Evolutionary conservation across 2,888 invertebrate genomes (phyloP), one percentile per base, ranked within the genome.

Genomic region (Philereme vetulata): DNA sequence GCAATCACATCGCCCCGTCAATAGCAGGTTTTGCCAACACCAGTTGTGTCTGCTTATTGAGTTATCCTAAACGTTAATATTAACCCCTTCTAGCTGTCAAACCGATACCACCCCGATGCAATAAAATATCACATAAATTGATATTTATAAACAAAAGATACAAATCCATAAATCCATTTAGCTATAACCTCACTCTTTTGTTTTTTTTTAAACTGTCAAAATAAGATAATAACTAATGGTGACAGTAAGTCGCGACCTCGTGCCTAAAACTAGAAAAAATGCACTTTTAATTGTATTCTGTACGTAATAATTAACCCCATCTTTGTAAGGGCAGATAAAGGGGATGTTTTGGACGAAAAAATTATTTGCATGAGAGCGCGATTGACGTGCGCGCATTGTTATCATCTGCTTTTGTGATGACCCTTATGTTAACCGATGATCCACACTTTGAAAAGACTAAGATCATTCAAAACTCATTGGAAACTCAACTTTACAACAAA

Each of bases 261-360:
- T 87, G 90, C 85, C 86, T 80, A 47, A 54, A 57, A 81, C 74
- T 82, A 75, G 80, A 86, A 88, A 86, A 88, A 84, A 85, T 82
- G 86, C 86, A 85, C 86, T 85, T 86, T 86, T 85, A 88, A 91
- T 88, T 88, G 86, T 88, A 89, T 90, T 87, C 86, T 87, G 81
- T 86, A 90, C 89, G 87, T 92, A 88, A 90, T 92, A 92, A 92
- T 92, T 92, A 92, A 92, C 91, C 91, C 92, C 87, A 87, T 89
- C 85, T 80, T 83, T 80, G 68, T 81, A 82, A 76, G 80, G 77
- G 83, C 78, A 88, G 90, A 91, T 90, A 92, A 83, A 88, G 83
- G 92, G 90, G 89, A 87, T 88, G 87, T 85, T 90, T 89, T 84
- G 72, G 82, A 80, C 85, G 84, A 89, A 92, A 92, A 91, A 91